Conservation (phyloP, 2,113 vertebrate genomes). For the Muntiacus reevesi region DNA sequence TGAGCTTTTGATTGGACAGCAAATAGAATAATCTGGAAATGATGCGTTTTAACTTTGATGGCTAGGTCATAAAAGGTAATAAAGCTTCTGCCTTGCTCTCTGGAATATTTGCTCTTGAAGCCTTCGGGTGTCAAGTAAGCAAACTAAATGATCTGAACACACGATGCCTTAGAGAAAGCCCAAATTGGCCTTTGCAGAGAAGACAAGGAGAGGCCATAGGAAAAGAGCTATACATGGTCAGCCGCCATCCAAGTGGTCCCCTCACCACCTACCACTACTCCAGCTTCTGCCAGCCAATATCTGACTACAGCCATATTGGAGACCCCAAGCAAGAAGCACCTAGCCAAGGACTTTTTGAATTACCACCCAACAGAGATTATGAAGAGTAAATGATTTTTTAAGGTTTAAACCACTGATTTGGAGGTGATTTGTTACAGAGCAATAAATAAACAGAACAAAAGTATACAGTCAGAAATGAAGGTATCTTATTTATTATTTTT, state of each 20-base stretch:
- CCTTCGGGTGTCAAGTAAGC: neutral
- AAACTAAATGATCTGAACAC: neutral
- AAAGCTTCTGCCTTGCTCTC: neutral
- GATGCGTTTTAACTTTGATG: neutral
- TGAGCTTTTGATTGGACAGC: neutral
- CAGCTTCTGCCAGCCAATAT: neutral
- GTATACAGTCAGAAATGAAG: neutral
- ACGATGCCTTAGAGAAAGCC: neutral
- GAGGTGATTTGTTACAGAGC: neutral
- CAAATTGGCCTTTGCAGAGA: neutral
- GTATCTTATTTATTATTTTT: neutral
- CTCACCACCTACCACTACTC: rapidly evolving
- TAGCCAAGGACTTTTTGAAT: neutral
- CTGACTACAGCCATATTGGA: neutral
- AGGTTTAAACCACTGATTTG: neutral
- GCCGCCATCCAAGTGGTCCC: no score
- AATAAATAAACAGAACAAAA: neutral
- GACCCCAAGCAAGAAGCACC: neutral
- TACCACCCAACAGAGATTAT: neutral
- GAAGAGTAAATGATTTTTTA: neutral
- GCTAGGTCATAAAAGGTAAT: neutral
- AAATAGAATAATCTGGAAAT: neutral
- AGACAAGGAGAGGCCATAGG: no score
- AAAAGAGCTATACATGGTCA: neutral
- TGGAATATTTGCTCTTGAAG: neutral